Base-by-base conservation (phyloP, 2,888 invertebrate species). In the Orchesella flavescens region DNA sequence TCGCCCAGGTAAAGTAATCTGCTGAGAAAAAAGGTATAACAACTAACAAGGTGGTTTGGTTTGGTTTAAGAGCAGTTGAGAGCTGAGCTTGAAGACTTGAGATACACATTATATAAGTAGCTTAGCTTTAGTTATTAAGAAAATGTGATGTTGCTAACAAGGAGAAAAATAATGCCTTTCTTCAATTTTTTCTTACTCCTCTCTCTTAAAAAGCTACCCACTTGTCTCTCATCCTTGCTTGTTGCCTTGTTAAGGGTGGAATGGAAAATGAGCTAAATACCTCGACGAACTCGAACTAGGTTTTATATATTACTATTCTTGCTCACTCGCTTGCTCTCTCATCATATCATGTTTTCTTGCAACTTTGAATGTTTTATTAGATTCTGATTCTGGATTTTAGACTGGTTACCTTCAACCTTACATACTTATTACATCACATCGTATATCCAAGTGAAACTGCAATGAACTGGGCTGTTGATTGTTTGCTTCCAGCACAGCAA, bases 161-260 rank as follows among this genome's bases (percentile, higher is more conserved):
- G 82, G 76, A 63, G 82, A 82, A 82, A 81, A 82, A 76, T 76
- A 69, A 71, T 82, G 82, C 82, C 65, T 71, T 69, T 34, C 63
- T 63, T 65, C 57, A 44, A 43, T 63, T 43, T 59, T 19, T n/a
- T 21, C 43, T 53, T 55, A 66, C 5, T 53, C 63, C 15, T 17
- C 21, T 75, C 13, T 34, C 24, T 49, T 34, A 44, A 34, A 71
- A n/a, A 34, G 74, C 73, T 57, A 68, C 75, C 81, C 75, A 81
- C 81, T 68, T 81, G 81, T 75, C 68, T 69, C 68, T 72, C 63
- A 53, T 46, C 57, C 10, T 44, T 66, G 17, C 10, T 44, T 66
- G 17, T 61, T 69, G 63, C 43, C 81, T 81, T 55, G 81, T 81
- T 81, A 81, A 81, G 21, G 59, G 59, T 23, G 10, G 49, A 75